Base-by-base conservation (phyloP, 2,888 invertebrate species). In the Byasa hedistus region DNA sequence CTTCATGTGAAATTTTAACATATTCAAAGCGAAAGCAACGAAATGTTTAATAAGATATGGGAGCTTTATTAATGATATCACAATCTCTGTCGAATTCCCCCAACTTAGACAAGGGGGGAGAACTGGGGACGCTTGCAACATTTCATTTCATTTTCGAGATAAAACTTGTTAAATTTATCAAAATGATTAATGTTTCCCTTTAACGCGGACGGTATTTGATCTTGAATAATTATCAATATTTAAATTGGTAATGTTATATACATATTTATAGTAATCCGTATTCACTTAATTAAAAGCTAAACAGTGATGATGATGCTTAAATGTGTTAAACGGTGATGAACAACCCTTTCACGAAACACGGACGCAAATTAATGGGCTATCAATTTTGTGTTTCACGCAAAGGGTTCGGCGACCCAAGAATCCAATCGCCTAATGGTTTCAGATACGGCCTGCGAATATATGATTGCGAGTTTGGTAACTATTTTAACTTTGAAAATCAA, bases 201-300 rank as follows among this genome's bases (percentile, higher is more conserved):
- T 44, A 52, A 61, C 24, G 7, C n/a, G 32, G 52, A 24, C 24
- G 60, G 32, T 21, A 17, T 36, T 52, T 61, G 52, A 52, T 57
- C 64, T 67, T 67, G 48, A 58, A 62, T 67, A 64, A 66, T 66
- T 62, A 66, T 66, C 22, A 44, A 23, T 55, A 63, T 56, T 58
- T 59, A 59, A 54, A 58, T 21, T 21, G 21, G n/a, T 21, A 21
- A 22, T n/a, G 21, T 22, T 48, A 21, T 52, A 52, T 5, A 7
- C 10, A 21, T 1, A 21, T 19, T 21, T 52, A n/a, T 10, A 44
- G 15, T 22, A 21, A 21, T 8, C 5, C 52, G n/a, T 4, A 32
- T 5, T 32, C 32, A 32, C 10, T 32, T 32, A 32, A 32, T 10
- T 32, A 10, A 1, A 5, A 32, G 10, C 32, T 32, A 32, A 32